Base-by-base conservation (phyloP, 2,797 vertebrate species). In the Lepidocolaptes lacrymiger region DNA sequence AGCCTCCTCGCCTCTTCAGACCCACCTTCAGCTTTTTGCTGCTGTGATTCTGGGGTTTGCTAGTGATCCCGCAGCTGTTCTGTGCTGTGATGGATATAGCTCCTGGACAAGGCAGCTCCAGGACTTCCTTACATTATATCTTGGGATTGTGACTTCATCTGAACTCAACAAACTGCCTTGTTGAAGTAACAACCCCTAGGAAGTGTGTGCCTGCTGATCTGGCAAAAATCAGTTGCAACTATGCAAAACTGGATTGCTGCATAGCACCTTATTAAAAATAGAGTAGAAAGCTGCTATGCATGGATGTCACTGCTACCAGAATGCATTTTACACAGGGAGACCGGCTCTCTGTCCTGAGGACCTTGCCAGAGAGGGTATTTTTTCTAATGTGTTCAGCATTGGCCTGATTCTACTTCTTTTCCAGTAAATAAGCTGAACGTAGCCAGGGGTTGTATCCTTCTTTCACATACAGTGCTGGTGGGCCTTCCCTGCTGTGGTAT, bases 31-130 rank as follows among this genome's bases (percentile, higher is more conserved):
- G 37, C 37, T 76, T 52, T 88, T 54, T 73, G 32, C 56, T 84
- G 36, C 44, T 37, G 30, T 9, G 23, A 13, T 63, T 5, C 36
- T 46, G 64, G 43, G 23, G 19, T 71, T 82, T 71, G 48, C 61
- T 52, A 9, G 12, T 0, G 1, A 52, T 46, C n/a, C 72, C 36
- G 19, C 49, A 28, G 58, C n/a, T 2, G 0, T 51, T 49, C 54
- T 71, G 34, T 52, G 58, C 67, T 0, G 0, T 7, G 36, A 15
- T 22, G 39, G 58, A 34, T 1, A 1, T 23, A 66, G 56, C 24
- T 88, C 39, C 43, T 58, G 67, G 48, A 28, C 0, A 1, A 76
- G 55, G 51, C 76, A 73, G 24, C 2, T 0, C 28, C 19, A 9
- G 24, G 36, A 48, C 59, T 62, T 69, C 41, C 17, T 52, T 61